Percentiles rank a stretch among this genome's conserved stretches.
Evolutionary conservation across 2,888 invertebrate species (phyloP).

Genomic region (Drosophila neoperkinsi): DNA sequence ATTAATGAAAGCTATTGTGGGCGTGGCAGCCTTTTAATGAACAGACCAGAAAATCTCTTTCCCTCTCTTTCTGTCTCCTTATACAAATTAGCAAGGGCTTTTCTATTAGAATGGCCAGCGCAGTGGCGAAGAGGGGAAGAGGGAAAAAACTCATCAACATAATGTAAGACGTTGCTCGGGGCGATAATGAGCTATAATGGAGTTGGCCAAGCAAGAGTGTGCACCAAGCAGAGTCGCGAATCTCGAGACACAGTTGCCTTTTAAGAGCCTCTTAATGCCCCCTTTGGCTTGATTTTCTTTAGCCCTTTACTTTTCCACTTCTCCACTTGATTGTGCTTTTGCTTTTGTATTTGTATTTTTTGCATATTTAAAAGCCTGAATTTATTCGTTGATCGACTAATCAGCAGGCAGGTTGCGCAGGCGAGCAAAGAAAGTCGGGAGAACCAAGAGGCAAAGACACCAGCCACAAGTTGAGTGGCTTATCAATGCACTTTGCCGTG

Average conservation of each 20-base stretch:
- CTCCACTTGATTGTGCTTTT: not conserved
- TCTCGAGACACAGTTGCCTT: constrained; percentile 41
- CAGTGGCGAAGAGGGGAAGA: not conserved
- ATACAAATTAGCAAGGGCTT: constrained; percentile 62
- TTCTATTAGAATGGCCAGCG: constrained; percentile 70
- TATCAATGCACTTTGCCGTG: constrained; percentile 78
- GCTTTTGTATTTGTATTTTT: constrained; percentile 27
- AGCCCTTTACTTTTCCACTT: constrained; percentile 39
- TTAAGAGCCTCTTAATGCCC: constrained; percentile 71
- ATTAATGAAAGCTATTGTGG: constrained; percentile 77
- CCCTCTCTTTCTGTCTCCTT: constrained; percentile 2
- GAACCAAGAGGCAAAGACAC: not conserved
- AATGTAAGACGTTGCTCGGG: constrained; percentile 84
- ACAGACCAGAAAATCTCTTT: constrained; percentile 37
- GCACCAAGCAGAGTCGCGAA: constrained; percentile 18
- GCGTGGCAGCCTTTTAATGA: constrained; percentile 74
- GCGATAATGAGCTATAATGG: constrained; percentile 85
- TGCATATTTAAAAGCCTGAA: constrained; percentile 74
- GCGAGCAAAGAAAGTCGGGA: constrained; percentile 57
- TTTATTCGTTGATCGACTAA: constrained; percentile 71
- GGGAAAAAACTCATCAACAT: constrained; percentile 82
- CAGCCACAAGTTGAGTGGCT: constrained; percentile 30
- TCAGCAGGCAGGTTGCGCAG: constrained; percentile 40
- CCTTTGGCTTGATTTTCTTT: constrained; percentile 21
- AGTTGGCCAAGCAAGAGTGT: constrained; percentile 59